Base-by-base conservation (phyloP, 1,140 invertebrate genomes). In the Scaptomyza hsui region DNA sequence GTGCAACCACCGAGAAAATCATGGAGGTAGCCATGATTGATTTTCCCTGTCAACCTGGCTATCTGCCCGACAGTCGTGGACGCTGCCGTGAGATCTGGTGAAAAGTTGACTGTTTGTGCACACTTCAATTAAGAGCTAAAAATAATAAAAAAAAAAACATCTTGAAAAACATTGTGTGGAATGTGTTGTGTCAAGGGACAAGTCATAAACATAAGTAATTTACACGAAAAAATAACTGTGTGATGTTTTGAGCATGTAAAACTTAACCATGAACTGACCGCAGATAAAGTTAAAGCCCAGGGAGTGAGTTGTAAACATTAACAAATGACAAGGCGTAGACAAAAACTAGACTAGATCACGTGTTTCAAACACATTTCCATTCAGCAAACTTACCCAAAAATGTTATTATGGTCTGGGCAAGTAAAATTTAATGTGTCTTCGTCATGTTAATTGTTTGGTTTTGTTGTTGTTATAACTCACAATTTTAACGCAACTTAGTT, bases 81-180 rank as follows among this genome's bases (percentile, higher is more conserved):
- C 89, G 86, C 26, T 91, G 89, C 19, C 82, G 89, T 45, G 89
- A 90, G 53, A 77, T 91, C 9, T 91, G 89, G 89, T 90, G n/a
- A 47, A 37, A 37, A 37, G 32, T 37, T n/a, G 4, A n/a, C 32
- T 37, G 10, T 37, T 6, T 9, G 2, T 29, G 9, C 3, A 37
- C 12, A n/a, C 4, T 37, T 5, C 13, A 16, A 41, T 15, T 16
- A 16, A 24, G 45, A 24, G 21, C 29, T 15, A 26, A 52, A 71
- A 60, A 65, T 55, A 62, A 45, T 19, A 44, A 45, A 70, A 32
- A 35, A 56, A 70, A 21, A 39, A 18, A 69, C 24, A 47, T 49
- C 9, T 13, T 39, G 15, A 13, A 19, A 55, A 19, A n/a, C 35
- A n/a, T n/a, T n/a, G n/a, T 7, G 2, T 7, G 37, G 39, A 24